Evolutionary conservation across 1,140 invertebrate species (phyloP).

Genomic region (Drosophila tropicalis): DNA sequence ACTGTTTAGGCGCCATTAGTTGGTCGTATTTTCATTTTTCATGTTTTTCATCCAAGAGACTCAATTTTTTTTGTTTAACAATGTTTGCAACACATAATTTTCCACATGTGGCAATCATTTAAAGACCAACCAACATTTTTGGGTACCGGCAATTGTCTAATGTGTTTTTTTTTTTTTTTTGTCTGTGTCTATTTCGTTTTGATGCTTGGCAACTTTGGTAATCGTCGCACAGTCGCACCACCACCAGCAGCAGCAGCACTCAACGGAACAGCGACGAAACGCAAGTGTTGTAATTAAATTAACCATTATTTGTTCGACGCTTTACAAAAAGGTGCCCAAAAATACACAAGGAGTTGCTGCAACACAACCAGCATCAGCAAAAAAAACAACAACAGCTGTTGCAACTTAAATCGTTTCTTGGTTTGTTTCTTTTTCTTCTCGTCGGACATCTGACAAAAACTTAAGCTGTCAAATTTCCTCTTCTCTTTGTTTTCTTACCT

Average conservation of each 20-base stretch:
- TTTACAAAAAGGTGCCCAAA: constrained; percentile 61
- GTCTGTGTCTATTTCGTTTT: constrained; percentile 60
- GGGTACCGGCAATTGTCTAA: constrained; percentile 67
- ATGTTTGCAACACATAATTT: constrained; percentile 64
- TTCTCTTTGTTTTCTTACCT: constrained; percentile 30
- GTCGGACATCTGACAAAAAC: constrained; percentile 47
- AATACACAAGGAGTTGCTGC: constrained; percentile 52
- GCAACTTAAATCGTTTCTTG: constrained; percentile 65
- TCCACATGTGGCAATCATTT: constrained; percentile 65
- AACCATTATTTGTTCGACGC: constrained; percentile 64
- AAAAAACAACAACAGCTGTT: constrained; percentile 52
- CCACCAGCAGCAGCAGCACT: constrained; percentile 19
- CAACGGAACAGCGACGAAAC: constrained; percentile 42
- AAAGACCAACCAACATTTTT: constrained; percentile 39
- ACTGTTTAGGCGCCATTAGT: constrained; percentile 60
- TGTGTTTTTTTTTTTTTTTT: constrained; percentile 49
- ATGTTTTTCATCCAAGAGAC: constrained; percentile 28
- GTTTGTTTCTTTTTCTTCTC: background rate
- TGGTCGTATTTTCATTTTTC: constrained; percentile 32
- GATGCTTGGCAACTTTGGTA: constrained; percentile 66
- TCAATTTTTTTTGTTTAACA: constrained; percentile 8
- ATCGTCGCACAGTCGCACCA: constrained; percentile 70
- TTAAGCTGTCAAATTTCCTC: constrained; percentile 51
- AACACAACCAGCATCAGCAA: constrained; percentile 25
- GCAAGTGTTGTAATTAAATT: constrained; percentile 80